These are phyloP conservation scores for Orthosia gracilis DNA, from an alignment of 2,888 invertebrate genomes.

Conservation along the genomic window DNA sequence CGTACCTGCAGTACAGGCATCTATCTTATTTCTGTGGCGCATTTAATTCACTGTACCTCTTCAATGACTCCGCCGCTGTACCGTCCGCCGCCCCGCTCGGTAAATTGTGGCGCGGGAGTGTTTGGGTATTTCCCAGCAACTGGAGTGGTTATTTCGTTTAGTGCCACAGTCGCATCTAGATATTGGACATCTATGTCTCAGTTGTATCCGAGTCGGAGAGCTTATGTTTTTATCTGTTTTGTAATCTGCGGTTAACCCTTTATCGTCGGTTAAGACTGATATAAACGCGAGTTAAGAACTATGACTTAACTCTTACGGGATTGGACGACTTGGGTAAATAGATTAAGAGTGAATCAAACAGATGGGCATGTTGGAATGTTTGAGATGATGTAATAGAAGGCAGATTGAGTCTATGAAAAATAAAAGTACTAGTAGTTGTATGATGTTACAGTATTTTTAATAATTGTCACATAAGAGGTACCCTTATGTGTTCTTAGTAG, in stretches of 20 bases:
- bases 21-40: constrained; percentile 63
- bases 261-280: constrained; percentile 22
- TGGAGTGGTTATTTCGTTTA: constrained; percentile 57
- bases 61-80: constrained; percentile 55
- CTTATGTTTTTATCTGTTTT: constrained; percentile 41
- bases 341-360: constrained; percentile 21
- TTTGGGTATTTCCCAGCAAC: constrained; percentile 55
- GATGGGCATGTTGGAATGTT: background rate
- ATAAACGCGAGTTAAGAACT: constrained; percentile 27
- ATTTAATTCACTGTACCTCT: constrained; percentile 66
- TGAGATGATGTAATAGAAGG: constrained; percentile 1
- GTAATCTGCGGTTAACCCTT: constrained; percentile 33
- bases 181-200: constrained; percentile 43
- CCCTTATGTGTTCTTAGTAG: too few species aligned
- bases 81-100: constrained; percentile 45
- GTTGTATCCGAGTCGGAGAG: constrained; percentile 35
- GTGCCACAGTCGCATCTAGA: constrained; percentile 45
- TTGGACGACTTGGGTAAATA: constrained; percentile 4
- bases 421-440: too few species aligned
- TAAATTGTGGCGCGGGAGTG: constrained; percentile 59
- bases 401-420: background rate
- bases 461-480: too few species aligned
- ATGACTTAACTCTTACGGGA: constrained; percentile 11
- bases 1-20: constrained; percentile 54
- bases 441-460: too few species aligned